Evolutionary conservation across 2,113 vertebrate species (phyloP).

Genomic region (Mesocricetus auratus): DNA sequence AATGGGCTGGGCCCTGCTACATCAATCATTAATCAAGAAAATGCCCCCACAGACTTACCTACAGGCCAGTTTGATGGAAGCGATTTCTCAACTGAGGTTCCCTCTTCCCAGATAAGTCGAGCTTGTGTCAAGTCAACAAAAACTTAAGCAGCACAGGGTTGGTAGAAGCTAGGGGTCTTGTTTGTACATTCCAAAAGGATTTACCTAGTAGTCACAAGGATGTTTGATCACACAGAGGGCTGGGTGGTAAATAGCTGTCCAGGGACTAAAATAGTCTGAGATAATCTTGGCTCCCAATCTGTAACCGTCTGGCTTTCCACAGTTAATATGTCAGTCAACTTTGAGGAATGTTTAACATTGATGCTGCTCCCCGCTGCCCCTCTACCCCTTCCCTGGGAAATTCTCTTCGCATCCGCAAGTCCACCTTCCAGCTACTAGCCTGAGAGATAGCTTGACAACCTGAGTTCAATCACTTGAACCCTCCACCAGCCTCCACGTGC

Average conservation of each 20-base stretch:
- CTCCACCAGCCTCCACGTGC: not conserved
- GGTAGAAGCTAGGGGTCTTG: not conserved
- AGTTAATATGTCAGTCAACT: not conserved
- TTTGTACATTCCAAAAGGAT: slow-evolving; percentile 5
- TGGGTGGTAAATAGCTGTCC: not conserved
- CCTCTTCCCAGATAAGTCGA: not conserved
- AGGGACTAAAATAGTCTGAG: not conserved
- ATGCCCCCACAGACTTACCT: not conserved
- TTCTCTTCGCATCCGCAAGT: not conserved
- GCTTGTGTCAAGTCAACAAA: not conserved
- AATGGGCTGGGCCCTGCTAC: not conserved
- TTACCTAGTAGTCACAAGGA: not conserved
- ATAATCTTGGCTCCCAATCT: not conserved
- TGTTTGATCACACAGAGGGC: not conserved
- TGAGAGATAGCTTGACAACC: not conserved
- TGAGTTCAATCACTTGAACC: not conserved
- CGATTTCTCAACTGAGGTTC: not conserved
- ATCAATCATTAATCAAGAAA: not conserved
- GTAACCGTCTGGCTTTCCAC: not conserved
- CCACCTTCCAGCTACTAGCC: not conserved
- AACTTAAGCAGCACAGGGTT: not conserved
- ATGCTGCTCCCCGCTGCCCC: not conserved
- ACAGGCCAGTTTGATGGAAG: not conserved
- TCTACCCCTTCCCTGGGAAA: not conserved
- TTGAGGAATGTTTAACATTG: not conserved